These are phyloP conservation scores for Elysia chlorotica DNA, from an alignment of 1,140 invertebrate genomes.

Conservation along the genomic window DNA sequence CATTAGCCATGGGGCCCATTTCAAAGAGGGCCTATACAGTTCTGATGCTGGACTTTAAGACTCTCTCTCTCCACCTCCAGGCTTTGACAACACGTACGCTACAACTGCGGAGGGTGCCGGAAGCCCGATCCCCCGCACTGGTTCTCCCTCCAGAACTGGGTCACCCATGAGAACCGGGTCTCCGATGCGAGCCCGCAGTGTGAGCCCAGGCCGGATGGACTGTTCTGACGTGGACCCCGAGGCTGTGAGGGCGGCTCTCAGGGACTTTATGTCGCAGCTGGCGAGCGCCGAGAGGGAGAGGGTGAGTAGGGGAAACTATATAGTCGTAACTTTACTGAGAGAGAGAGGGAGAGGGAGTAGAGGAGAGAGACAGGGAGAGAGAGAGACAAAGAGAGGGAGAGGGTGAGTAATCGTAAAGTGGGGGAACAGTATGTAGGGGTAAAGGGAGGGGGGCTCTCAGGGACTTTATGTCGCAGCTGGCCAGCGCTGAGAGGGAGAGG, in stretches of 20 bases:
- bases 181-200: no score
- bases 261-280: constrained; percentile 87
- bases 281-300: constrained; percentile 85
- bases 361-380: no score
- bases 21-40: no score
- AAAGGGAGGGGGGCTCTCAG: constrained; percentile 84
- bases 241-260: constrained; percentile 80
- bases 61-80: constrained; percentile 36
- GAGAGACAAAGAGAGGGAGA: no score
- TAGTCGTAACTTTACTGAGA: background rate
- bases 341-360: no score
- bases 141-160: constrained; percentile 50
- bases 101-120: constrained; percentile 60
- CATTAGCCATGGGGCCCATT: no score
- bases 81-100: constrained; percentile 60
- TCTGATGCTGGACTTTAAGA: no score
- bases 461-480: constrained; percentile 87
- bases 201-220: constrained; percentile 40
- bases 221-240: constrained; percentile 81
- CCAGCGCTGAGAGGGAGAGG: constrained; percentile 85
- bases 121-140: constrained; percentile 58
- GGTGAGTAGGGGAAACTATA: constrained; percentile 57
- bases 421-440: no score
- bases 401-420: no score
- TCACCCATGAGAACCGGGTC: constrained; percentile 43